These are phyloP conservation scores for Knipowitschia caucasica DNA, from an alignment of 2,797 vertebrate species.

Conservation along the genomic window DNA sequence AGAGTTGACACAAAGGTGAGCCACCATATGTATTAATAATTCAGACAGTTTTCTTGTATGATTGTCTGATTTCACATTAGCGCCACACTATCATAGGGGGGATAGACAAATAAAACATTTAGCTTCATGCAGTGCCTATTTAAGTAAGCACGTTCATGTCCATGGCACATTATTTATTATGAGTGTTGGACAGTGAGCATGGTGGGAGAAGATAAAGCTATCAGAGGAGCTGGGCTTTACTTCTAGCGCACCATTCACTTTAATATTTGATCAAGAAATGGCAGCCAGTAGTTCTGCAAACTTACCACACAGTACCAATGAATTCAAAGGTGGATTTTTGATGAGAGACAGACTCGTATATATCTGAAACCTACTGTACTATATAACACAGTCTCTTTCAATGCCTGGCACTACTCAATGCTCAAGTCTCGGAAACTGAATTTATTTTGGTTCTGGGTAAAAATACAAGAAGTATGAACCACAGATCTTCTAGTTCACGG, in stretches of 20 bases:
- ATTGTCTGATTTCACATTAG: slow-evolving; percentile 48
- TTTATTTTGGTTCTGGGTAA: not conserved
- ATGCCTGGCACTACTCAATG: not conserved
- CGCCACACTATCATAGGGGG: slow-evolving; percentile 7
- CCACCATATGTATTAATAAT: slow-evolving; percentile 53
- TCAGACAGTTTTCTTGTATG: slow-evolving; percentile 47
- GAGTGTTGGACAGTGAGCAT: slow-evolving; percentile 30
- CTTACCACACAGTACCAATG: slow-evolving; percentile 15
- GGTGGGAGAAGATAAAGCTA: slow-evolving; percentile 25
- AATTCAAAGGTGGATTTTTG: slow-evolving; percentile 23
- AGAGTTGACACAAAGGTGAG: slow-evolving; percentile 59
- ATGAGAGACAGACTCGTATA: not conserved
- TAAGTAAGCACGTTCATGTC: slow-evolving; percentile 36
- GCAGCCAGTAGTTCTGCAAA: slow-evolving; percentile 30
- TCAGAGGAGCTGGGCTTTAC: slow-evolving; percentile 25
- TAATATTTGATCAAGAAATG: slow-evolving; percentile 58
- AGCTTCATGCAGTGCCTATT: slow-evolving; percentile 21
- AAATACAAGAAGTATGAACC: not conserved
- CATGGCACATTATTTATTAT: slow-evolving; percentile 43
- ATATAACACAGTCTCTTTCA: slow-evolving; percentile 8
- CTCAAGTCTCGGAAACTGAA: not conserved
- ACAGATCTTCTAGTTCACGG: not conserved
- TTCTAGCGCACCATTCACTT: slow-evolving; percentile 33
- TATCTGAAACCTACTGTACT: not conserved
- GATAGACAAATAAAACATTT: slow-evolving; percentile 39